These are phyloP conservation scores for Lucilia sericata DNA, from an alignment of 1,140 invertebrate genomes.

Conservation along the genomic window DNA sequence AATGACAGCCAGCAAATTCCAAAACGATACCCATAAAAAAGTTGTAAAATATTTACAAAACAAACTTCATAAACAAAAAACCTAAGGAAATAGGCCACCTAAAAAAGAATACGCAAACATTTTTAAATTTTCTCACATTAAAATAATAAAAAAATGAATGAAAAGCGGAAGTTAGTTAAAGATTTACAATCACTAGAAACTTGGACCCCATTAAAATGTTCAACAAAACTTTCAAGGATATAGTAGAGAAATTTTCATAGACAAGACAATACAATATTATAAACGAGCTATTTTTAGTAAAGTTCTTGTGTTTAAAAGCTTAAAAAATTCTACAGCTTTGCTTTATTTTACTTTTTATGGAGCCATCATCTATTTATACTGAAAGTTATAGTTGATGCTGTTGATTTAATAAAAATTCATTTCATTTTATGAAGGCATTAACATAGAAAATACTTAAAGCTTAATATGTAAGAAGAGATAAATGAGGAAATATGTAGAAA, in stretches of 20 bases:
- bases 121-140: background rate
- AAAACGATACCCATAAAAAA: background rate
- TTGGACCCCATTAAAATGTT: background rate
- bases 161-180: background rate
- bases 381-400: background rate
- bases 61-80: background rate
- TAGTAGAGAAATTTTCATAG: no score
- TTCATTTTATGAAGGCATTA: conserved; percentile 27
- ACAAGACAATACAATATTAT: no score
- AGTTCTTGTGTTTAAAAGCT: no score
- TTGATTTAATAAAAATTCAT: conserved; percentile 13
- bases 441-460: conserved; percentile 23
- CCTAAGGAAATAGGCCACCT: background rate
- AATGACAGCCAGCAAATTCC: conserved; percentile 1
- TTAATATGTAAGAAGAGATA: background rate
- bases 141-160: background rate
- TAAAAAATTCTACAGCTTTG: no score
- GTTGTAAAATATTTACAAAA: background rate
- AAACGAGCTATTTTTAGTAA: no score
- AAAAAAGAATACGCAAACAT: background rate
- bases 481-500: background rate
- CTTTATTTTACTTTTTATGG: no score
- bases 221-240: conserved; percentile 1
- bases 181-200: background rate
- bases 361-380: background rate